phyloP scores from a whole-genome alignment of 2,797 vertebrate genomes.

The Phalloptychus januarius region DNA sequence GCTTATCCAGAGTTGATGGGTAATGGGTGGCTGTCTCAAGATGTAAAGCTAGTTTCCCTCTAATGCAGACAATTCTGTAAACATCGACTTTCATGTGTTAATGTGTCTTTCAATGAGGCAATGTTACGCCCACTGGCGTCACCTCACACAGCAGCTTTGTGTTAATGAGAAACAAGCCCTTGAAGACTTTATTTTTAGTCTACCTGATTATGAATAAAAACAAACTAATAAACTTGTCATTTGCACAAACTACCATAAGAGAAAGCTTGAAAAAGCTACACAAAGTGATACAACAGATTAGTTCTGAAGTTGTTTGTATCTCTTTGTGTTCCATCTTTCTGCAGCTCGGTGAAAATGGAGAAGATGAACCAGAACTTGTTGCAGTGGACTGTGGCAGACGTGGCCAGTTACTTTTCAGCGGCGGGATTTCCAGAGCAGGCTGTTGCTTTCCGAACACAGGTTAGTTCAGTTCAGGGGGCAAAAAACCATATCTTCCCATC shows the following conservation, averaged over 20 bases:
- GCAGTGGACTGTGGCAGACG: conserved; percentile 90
- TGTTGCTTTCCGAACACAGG: conserved; percentile 88
- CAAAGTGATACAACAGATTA: conserved; percentile 4
- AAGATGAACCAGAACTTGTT: conserved; percentile 84
- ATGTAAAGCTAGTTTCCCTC: not conserved
- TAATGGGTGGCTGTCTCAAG: not conserved
- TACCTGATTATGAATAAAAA: not conserved
- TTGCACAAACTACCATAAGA: not conserved
- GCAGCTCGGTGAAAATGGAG: conserved; percentile 79
- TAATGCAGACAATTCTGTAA: not conserved
- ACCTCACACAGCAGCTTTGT: not conserved
- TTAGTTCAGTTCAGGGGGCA: conserved; percentile 56
- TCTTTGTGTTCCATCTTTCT: conserved; percentile 10
- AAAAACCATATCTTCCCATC: not conserved
- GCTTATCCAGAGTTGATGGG: not conserved
- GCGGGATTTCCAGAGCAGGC: conserved; percentile 92
- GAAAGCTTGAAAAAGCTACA: not conserved
- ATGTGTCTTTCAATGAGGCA: not conserved
- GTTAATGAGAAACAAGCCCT: not conserved
- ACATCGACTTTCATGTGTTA: not conserved
- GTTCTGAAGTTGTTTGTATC: conserved; percentile 1
- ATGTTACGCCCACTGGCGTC: not conserved
- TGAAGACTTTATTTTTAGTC: conserved; percentile 1
- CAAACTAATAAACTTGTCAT: conserved; percentile 1
- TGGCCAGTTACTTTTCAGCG: conserved; percentile 89